Conservation (phyloP, 2,113 vertebrate species). For the Condylura cristata region DNA sequence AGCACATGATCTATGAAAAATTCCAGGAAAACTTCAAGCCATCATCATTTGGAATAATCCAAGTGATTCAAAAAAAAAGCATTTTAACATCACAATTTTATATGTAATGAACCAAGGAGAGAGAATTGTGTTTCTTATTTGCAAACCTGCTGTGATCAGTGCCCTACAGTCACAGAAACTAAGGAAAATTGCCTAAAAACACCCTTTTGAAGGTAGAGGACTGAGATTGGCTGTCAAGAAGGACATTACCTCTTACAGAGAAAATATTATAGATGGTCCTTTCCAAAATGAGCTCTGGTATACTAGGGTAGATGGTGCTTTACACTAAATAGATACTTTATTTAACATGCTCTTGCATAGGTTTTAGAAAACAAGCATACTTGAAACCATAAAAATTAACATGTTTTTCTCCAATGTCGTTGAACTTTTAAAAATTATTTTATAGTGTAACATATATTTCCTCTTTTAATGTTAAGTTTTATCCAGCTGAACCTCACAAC, state of each 20-base stretch:
- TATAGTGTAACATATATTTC: not conserved
- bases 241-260: not conserved
- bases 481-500: not conserved
- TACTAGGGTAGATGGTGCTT: not conserved
- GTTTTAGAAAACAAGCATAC: not conserved
- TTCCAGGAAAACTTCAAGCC: not conserved
- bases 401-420: not conserved
- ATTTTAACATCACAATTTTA: slow-evolving; percentile 43
- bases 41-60: slow-evolving; percentile 16
- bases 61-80: not conserved
- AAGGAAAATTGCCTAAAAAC: not conserved
- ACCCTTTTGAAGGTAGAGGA: not conserved
- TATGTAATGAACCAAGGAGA: slow-evolving; percentile 8
- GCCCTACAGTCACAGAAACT: not conserved
- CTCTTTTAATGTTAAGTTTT: not conserved
- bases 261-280: not conserved
- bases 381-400: not conserved
- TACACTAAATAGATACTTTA: not conserved
- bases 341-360: not conserved
- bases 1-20: slow-evolving; percentile 32
- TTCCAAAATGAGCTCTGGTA: not conserved
- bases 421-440: not conserved
- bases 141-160: slow-evolving; percentile 24
- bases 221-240: not conserved
- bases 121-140: slow-evolving; percentile 25